Evolutionary conservation across 2,113 vertebrate genomes (phyloP), one percentile per base, ranked within the genome.

Genomic region (Poecilia latipinna): DNA sequence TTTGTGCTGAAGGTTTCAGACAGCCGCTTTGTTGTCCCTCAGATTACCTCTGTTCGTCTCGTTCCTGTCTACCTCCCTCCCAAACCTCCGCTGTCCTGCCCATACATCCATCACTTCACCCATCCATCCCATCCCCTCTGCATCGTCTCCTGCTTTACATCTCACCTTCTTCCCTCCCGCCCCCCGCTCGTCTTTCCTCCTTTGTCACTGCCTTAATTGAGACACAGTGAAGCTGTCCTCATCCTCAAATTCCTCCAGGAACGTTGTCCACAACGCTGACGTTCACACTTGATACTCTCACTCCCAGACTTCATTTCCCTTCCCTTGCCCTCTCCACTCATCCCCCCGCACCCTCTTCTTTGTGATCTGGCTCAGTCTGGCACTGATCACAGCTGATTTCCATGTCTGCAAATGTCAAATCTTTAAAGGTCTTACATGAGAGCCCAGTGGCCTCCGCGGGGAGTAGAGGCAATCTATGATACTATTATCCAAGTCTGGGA

Each of bases 391-490:
- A 75, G 54, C 85, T 84, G 61, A 86, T 85, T 82, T 88, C 81
- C 88, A 86, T 90, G 88, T 82, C 80, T 76, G 84, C 70, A 92
- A 92, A 91, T 91, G 91, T 89, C 89, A 92, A 48, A 83, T 89
- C 74, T 87, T 79, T 83, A 71, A 82, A 86, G 87, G 85, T 89
- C 82, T 79, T 75, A 76, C 78, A 63, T 10, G 29, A 61, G 67
- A 81, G 72, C 42, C 74, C 33, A 0, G 63, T 60, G 83, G 67
- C 72, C 51, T 72, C 77, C 62, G 72, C 24, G 2, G 74, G 76
- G 80, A 85, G 74, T 48, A 57, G 66, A 68, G 70, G 61, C 70
- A 26, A 74, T 72, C 67, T n/a, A 44, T 74, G 72, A 74, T 70
- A 57, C 78, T 74, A 28, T 74, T 72, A 75, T 83, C 68, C 61